Evolutionary conservation across 2,113 vertebrate genomes (phyloP).

Genomic region (Cavia aperea): DNA sequence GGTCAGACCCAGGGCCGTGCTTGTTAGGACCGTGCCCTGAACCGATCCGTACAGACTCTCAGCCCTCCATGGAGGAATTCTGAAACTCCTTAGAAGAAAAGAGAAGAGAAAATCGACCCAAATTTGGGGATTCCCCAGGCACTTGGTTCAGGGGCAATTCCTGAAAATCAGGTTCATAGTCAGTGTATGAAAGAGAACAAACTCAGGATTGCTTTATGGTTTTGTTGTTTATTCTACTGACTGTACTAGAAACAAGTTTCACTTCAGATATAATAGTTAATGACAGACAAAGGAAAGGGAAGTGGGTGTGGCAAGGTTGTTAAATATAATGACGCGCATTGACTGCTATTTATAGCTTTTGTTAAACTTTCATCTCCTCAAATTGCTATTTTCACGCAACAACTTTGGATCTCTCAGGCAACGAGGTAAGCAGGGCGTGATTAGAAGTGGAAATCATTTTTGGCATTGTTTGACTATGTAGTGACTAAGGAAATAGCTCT

Average conservation of each 20-base stretch:
- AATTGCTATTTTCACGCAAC: conserved; percentile 71
- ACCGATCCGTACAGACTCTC: background rate
- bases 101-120: background rate
- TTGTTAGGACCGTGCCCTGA: background rate
- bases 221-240: conserved; percentile 64
- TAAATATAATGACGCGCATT: conserved; percentile 34
- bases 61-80: background rate
- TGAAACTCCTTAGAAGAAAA: background rate
- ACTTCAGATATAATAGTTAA: conserved; percentile 64
- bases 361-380: conserved; percentile 75
- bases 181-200: background rate
- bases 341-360: conserved; percentile 74
- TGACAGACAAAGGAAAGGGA: conserved; percentile 66
- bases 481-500: conserved; percentile 56
- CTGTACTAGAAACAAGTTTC: conserved; percentile 67
- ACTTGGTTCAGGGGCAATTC: background rate
- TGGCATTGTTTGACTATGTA: conserved; percentile 53
- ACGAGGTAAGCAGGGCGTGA: conserved; percentile 61
- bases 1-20: background rate
- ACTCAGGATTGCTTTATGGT: conserved; percentile 56
- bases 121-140: background rate
- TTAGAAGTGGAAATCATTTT: conserved; percentile 37
- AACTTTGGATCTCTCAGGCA: conserved; percentile 71
- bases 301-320: conserved; percentile 66
- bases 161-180: conserved; percentile 22